Evolutionary conservation across 2,797 vertebrate species (phyloP), one percentile per base, ranked within the genome.

Genomic region (Limosa lapponica): DNA sequence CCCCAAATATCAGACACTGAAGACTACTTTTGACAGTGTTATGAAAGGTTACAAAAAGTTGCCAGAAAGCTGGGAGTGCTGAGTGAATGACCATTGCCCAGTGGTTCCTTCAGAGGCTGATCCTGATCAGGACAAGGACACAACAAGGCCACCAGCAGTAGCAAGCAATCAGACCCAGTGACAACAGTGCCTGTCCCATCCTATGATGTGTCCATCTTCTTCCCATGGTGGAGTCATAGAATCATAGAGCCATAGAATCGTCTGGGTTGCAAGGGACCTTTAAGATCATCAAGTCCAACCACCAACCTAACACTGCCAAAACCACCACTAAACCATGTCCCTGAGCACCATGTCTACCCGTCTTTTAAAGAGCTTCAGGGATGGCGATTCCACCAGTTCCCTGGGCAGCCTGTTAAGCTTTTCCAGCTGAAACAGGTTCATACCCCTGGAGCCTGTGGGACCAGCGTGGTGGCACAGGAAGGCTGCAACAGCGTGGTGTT

Each of bases 401-500:
- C 61, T 32, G 39, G 28, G 13, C 39, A 64, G 28, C 18, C 37
- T 62, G 27, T 41, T 15, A 62, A 41, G 28, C 8, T 48, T 2
- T 22, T 30, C 12, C 75, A 37, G 7, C 8, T 39, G 27, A 67
- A 85, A 75, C 14, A 79, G 22, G 6, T 25, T 7, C 10, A 16
- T 3, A 13, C 55, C 9, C 11, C 36, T 6, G 9, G 3, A 44
- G 11, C 1, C 25, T 14, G 13, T 36, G 19, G 18, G 22, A 34
- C 13, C 2, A 0, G 10, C 0, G 0, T 19, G 24, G 30, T 30
- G 18, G 13, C 23, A 36, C 5, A 34, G 0, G 2, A 49, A 30
- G 23, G 22, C 37, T 59, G 37, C 30, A 52, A 32, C 44, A 44
- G 27, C 2, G 1, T 14, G 11, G 5, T 46, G 16, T 34, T 37